A percentile compares a stretch with the other conserved stretches of the same genome.
Evolutionary conservation across 2,888 invertebrate genomes (phyloP).

Genomic region (Agrypnus murinus): DNA sequence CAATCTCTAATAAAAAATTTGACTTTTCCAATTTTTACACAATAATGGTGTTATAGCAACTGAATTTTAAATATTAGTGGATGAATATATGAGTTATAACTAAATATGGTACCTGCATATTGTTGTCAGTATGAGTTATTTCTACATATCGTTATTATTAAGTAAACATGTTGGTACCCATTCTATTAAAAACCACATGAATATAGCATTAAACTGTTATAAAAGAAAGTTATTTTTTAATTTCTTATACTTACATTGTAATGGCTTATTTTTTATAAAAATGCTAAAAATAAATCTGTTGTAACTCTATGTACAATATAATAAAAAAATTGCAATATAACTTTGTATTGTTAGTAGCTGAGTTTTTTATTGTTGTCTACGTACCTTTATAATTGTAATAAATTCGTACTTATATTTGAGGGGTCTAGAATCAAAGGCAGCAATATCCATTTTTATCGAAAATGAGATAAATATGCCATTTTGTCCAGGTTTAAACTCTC

Average conservation of each 20-base stretch:
- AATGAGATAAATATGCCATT: no score
- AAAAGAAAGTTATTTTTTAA: slow-evolving; percentile 46
- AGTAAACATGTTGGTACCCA: slow-evolving; percentile 31
- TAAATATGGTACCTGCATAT: slow-evolving; percentile 41
- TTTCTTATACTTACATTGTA: slow-evolving; percentile 44
- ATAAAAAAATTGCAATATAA: slow-evolving; percentile 34
- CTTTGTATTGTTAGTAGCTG: slow-evolving; percentile 32
- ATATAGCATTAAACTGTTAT: slow-evolving; percentile 24
- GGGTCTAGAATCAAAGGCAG: no score
- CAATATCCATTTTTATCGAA: no score
- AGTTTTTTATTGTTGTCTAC: no score
- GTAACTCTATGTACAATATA: slow-evolving; percentile 31
- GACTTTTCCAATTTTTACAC: background rate
- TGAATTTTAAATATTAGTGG: background rate
- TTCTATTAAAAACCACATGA: background rate
- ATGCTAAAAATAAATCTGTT: slow-evolving; percentile 29
- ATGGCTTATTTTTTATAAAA: slow-evolving; percentile 51
- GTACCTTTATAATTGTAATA: no score
- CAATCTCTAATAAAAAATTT: background rate
- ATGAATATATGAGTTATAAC: slow-evolving; percentile 16
- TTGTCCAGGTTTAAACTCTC: no score
- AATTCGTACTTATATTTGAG: no score
- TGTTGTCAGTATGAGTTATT: slow-evolving; percentile 38
- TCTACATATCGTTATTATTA: slow-evolving; percentile 45
- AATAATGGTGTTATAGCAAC: background rate